phyloP scores from a whole-genome alignment of 2,113 vertebrate species.

The Gobiocypris rarus region DNA sequence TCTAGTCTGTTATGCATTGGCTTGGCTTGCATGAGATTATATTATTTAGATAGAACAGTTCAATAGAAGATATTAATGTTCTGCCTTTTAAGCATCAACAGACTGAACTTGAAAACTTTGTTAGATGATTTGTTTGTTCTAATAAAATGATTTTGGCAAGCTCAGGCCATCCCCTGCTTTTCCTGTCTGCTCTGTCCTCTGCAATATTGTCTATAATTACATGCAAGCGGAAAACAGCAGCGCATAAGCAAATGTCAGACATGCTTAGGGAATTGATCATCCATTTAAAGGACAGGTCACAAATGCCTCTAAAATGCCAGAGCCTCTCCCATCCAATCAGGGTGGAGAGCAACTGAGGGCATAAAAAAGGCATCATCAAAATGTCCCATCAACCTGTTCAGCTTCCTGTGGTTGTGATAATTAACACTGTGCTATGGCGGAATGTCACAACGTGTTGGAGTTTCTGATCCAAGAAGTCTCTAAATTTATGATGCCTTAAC shows the following conservation, averaged over 20 bases:
- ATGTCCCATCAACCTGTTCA: constrained; percentile 49
- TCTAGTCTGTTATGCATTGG: background rate
- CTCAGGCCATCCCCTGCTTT: constrained; percentile 14
- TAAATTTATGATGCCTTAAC: background rate
- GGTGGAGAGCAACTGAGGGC: constrained; percentile 40
- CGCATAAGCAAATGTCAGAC: constrained; percentile 56
- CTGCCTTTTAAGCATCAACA: background rate
- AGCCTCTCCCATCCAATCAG: constrained; percentile 46
- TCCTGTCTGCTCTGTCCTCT: constrained; percentile 10
- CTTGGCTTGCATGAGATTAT: background rate
- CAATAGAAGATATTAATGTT: background rate
- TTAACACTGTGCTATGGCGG: constrained; percentile 35
- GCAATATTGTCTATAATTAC: constrained; percentile 52
- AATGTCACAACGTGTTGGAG: constrained; percentile 51
- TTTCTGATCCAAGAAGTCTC: constrained; percentile 38
- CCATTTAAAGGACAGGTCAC: constrained; percentile 60
- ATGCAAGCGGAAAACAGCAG: constrained; percentile 50
- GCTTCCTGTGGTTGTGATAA: constrained; percentile 51
- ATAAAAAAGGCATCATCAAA: constrained; percentile 41
- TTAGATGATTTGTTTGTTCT: constrained; percentile 22
- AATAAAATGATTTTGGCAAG: constrained; percentile 31
- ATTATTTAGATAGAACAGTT: background rate
- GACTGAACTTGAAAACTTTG: constrained; percentile 24
- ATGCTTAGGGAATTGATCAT: constrained; percentile 54
- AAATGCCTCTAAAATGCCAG: constrained; percentile 56